Evolutionary conservation across 2,888 invertebrate species (phyloP).

Genomic region (Lysandra bellargus): DNA sequence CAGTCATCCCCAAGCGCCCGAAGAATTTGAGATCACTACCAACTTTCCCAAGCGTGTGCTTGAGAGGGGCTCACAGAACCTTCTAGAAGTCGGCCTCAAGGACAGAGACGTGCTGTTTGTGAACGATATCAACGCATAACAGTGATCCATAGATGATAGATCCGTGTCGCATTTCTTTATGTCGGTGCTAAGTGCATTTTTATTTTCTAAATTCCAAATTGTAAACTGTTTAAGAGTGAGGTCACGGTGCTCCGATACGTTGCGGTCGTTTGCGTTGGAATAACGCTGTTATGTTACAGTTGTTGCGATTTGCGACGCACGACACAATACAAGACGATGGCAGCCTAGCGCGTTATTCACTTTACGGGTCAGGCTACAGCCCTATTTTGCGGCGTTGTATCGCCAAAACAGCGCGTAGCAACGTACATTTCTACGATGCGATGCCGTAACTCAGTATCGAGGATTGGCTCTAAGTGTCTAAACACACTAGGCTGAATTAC

Average conservation of each 20-base stretch:
- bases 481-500: too few species aligned
- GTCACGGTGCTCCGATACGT: neutral
- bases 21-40: conserved; percentile 96
- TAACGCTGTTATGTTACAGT: neutral
- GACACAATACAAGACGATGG: neutral
- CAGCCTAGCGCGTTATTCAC: neutral
- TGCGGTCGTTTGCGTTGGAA: neutral
- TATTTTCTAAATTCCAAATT: conserved; percentile 8
- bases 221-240: neutral
- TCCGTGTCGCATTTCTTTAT: conserved; percentile 8
- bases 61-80: conserved; percentile 81
- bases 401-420: too few species aligned
- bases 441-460: too few species aligned
- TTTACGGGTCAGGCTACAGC: too few species aligned
- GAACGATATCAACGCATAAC: conserved; percentile 92
- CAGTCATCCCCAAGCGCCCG: conserved; percentile 95
- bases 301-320: neutral
- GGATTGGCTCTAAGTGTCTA: too few species aligned
- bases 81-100: conserved; percentile 90
- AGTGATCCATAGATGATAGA: conserved; percentile 13
- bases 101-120: conserved; percentile 96
- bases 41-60: conserved; percentile 95
- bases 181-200: conserved; percentile 26
- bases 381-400: neutral
- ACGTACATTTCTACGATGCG: too few species aligned